Evolutionary conservation across 2,888 invertebrate genomes (phyloP), one percentile per base, ranked within the genome.

Genomic region (Aproaerema taeniolella): DNA sequence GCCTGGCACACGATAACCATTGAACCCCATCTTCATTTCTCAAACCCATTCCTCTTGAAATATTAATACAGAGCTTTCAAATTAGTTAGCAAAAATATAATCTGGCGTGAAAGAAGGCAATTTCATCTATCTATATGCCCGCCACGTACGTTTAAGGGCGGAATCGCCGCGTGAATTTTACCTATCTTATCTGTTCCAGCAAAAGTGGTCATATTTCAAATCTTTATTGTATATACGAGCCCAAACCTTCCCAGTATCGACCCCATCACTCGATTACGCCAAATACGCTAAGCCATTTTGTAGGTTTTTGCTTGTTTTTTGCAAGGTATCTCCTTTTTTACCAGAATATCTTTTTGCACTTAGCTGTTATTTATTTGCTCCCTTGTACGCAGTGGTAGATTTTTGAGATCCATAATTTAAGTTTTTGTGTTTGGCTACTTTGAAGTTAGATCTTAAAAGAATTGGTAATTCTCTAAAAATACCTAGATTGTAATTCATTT

Each of bases 121-220:
- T 46, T 46, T 35, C 17, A 28, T 6, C 10, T 29, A 39, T 36
- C 31, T 31, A 53, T 49, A 63, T 63, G 55, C 58, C 17, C 26
- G 34, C 31, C 59, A 61, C 62, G 61, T 54, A 51, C 52, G 45
- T 39, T 43, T 41, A 30, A 26, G 33, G 46, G 50, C 52, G 50
- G 37, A 47, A 47, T 45, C 46, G 42, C 46, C 43, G 53, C 52
- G 56, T 50, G 52, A 59, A 56, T 60, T 59, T 54, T 50, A 53
- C 54, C 49, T 53, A 59, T 58, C 57, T 59, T 55, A 57, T 60
- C 54, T 53, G 46, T 36, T 31, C 46, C 46, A 49, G 29, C 52
- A 52, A 55, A 52, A 53, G 52, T 46, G 52, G 43, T 45, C 49
- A 48, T 57, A 55, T 53, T 51, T 53, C 53, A 53, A 52, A 49